Evolutionary conservation across 2,113 vertebrate species (phyloP), one percentile per base, ranked within the genome.

Genomic region (Notothenia rossii): DNA sequence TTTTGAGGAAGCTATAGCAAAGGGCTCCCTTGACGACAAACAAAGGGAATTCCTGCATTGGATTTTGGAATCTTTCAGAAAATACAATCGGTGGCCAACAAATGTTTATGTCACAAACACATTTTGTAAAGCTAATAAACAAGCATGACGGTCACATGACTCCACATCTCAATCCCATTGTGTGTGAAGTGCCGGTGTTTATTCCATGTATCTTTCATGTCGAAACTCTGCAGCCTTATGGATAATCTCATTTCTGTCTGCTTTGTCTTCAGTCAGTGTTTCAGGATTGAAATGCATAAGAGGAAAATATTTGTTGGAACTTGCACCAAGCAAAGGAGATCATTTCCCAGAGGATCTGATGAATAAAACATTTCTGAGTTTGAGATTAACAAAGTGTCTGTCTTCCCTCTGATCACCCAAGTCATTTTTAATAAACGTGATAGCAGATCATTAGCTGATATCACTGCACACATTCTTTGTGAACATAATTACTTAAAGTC

Each of bases 401-500:
- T 43, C 48, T 74, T 48, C 25, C 36, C 10, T 11, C 65, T 50
- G 58, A 81, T 82, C 20, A 14, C 20, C 60, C 10, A 29, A 49
- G 51, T 53, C 45, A 29, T 40, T 77, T 40, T 69, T 61, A 54
- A 74, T 74, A 48, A 60, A 76, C 12, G 12, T 2, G 50, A 43
- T 10, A 25, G 20, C 29, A 65, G 51, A 70, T 53, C 10, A 63
- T 63, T 33, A 54, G 17, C 15, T 29, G 66, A 70, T 65, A 64
- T 65, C 64, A 9, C 12, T 29, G 17, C 43, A 49, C 36, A 54
- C 20, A n/a, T 46, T 64, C 71, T 75, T 75, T 65, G 36, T 63
- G 40, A 49, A n/a, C 18, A 46, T 68, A 63, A 68, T 77, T 59
- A 72, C 33, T 64, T 58, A 25, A 72, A 63, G 70, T 53, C 43